These are phyloP conservation scores for Diadumene lineata DNA, from an alignment of 92 coral and sea anemone genomes.

Conservation along the genomic window DNA sequence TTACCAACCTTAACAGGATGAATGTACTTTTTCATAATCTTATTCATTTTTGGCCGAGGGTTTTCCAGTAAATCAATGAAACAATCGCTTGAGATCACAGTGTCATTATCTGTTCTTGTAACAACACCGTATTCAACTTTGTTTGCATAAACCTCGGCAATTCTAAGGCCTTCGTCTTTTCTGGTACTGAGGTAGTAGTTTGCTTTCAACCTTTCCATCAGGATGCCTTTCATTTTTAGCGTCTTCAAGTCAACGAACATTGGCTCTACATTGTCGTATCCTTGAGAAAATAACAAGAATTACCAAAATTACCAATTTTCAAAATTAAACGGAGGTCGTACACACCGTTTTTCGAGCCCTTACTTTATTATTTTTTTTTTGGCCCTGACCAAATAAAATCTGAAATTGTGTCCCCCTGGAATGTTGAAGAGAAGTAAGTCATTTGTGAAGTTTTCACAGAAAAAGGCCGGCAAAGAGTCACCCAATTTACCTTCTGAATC, in stretches of 20 bases:
- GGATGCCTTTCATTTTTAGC: conserved; percentile 47
- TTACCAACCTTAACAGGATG: conserved; percentile 74
- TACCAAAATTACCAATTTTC: too few relatives aligned
- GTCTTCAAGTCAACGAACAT: conserved; percentile 58
- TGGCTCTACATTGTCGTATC: conserved; percentile 21
- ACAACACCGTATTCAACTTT: conserved; percentile 52
- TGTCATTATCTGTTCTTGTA: conserved; percentile 34
- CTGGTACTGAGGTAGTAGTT: conserved; percentile 55
- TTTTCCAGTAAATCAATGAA: conserved; percentile 43
- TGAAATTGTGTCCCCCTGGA: too few relatives aligned
- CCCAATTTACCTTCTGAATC: too few relatives aligned
- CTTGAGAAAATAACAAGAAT: not conserved
- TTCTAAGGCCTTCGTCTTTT: conserved; percentile 46
- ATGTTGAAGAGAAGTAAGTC: too few relatives aligned
- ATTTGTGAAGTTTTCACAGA: too few relatives aligned
- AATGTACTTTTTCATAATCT: conserved; percentile 59
- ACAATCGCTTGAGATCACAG: conserved; percentile 50
- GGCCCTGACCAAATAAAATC: too few relatives aligned
- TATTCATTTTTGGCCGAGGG: conserved; percentile 45
- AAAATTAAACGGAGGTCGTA: too few relatives aligned
- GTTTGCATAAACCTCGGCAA: conserved; percentile 36
- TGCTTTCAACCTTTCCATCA: conserved; percentile 70
- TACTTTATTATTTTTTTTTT: too few relatives aligned
- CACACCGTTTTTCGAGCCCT: too few relatives aligned
- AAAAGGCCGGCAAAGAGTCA: too few relatives aligned